phyloP scores from a whole-genome alignment of 1,140 invertebrate species.

The Lepidurus arcticus region DNA sequence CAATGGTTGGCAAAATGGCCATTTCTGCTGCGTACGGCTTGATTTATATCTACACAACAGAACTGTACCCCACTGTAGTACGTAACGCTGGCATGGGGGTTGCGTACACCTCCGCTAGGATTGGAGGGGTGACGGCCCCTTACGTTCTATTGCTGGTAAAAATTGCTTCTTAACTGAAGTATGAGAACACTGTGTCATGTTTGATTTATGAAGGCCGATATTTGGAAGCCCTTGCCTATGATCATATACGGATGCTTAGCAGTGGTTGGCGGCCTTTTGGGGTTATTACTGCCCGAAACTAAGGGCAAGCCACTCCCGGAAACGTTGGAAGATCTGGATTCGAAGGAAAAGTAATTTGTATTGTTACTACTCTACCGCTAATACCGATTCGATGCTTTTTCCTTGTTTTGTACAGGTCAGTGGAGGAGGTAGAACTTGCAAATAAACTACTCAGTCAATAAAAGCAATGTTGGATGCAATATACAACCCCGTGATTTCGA shows the following conservation, averaged over 20 bases:
- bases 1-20: slow-evolving; percentile 46
- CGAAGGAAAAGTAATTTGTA: slow-evolving; percentile 29
- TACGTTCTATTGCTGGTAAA: slow-evolving; percentile 29
- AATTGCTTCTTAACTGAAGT: background rate
- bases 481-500: too few species aligned
- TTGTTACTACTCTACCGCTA: too few species aligned
- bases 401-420: too few species aligned
- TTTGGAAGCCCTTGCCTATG: slow-evolving; percentile 24
- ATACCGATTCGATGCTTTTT: too few species aligned
- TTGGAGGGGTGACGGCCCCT: slow-evolving; percentile 34
- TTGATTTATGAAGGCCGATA: background rate
- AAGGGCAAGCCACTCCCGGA: slow-evolving; percentile 37
- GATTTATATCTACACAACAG: slow-evolving; percentile 41
- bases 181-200: background rate
- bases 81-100: slow-evolving; percentile 29
- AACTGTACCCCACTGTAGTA: slow-evolving; percentile 33
- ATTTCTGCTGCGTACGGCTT: slow-evolving; percentile 45
- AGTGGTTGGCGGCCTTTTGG: slow-evolving; percentile 35
- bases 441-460: too few species aligned
- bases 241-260: slow-evolving; percentile 37
- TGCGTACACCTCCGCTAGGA: slow-evolving; percentile 24
- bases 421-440: too few species aligned
- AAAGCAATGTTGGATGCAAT: too few species aligned
- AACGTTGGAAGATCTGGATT: slow-evolving; percentile 39
- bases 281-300: slow-evolving; percentile 40